Evolutionary conservation across 2,113 vertebrate genomes (phyloP), one percentile per base, ranked within the genome.

Genomic region (Hiodon alosoides): DNA sequence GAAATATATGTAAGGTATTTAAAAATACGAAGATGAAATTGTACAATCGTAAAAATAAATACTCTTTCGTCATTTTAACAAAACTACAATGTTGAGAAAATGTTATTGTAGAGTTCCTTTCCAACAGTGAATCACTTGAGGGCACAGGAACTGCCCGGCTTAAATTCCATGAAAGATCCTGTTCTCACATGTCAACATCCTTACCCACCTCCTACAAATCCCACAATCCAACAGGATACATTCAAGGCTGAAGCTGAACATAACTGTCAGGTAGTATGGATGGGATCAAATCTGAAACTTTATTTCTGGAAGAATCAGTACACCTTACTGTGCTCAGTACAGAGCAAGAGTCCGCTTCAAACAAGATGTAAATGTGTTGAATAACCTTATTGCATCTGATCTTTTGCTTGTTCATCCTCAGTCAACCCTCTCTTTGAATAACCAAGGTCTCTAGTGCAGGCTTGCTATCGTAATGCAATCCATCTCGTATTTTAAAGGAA

Each of bases 31-130:
- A 76, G 75, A 70, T 69, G 68, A 69, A 54, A 60, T 62, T 64
- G 52, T 76, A 65, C 68, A 54, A 48, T 6, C 75, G 71, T 60
- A 76, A 76, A 76, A 71, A 71, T 57, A 70, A 70, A 70, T 70
- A 70, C n/a, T 70, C 69, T 70, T 55, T 55, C 69, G 52, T 70
- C 46, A 55, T 55, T 31, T n/a, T 70, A 70, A 70, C 69, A 70
- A 54, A 55, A 70, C 51, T 46, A 46, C 69, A 14, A 31, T 31
- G 57, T 17, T 51, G 8, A 55, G 52, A 70, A 70, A 31, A 17
- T 47, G 57, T 9, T 51, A 13, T 7, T 62, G 13, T 62, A 47
- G 55, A 60, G 14, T 59, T 57, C 31, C 70, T 13, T 72, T 31
- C 57, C 2, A 16, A 57, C 55, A 47, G 71, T n/a, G 31, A 48